phyloP scores from a whole-genome alignment of 2,888 invertebrate genomes.

The Chrysolina haemoptera region DNA sequence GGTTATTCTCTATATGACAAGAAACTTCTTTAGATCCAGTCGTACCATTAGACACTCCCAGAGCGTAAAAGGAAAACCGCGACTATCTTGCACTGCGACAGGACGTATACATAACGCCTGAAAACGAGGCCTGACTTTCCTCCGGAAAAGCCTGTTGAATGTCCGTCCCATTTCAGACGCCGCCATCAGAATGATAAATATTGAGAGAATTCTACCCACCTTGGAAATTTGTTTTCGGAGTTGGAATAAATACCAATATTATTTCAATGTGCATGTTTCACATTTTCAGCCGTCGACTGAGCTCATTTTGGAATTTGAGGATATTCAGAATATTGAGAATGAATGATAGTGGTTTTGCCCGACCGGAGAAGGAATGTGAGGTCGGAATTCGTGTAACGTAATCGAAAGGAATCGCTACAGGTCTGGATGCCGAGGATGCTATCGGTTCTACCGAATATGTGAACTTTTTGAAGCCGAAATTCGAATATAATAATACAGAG shows the following conservation, averaged over 20 bases:
- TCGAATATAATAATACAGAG: too few relatives aligned
- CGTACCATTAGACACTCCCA: neutral
- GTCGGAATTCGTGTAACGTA: too few relatives aligned
- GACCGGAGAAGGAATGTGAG: too few relatives aligned
- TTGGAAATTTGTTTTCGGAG: constrained; percentile 8
- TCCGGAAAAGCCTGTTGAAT: constrained; percentile 11
- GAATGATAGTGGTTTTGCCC: too few relatives aligned
- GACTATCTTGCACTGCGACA: neutral
- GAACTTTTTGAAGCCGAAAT: too few relatives aligned
- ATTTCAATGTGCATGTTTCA: neutral
- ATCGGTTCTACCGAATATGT: too few relatives aligned
- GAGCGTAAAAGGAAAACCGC: neutral
- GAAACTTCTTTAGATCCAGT: neutral
- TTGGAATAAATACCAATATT: neutral
- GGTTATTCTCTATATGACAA: too few relatives aligned
- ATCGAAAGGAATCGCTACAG: too few relatives aligned
- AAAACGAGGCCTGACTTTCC: neutral
- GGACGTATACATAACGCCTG: neutral
- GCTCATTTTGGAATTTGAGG: too few relatives aligned
- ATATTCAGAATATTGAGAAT: too few relatives aligned
- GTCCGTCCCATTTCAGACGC: neutral
- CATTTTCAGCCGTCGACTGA: neutral
- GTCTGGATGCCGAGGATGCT: too few relatives aligned
- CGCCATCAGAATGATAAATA: neutral
- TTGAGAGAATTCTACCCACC: neutral